Percentiles rank a stretch among this genome's conserved stretches.
These are phyloP conservation scores for Microctenopoma stevenorrisi DNA, from an alignment of 2,797 vertebrate genomes.

Conservation along the genomic window DNA sequence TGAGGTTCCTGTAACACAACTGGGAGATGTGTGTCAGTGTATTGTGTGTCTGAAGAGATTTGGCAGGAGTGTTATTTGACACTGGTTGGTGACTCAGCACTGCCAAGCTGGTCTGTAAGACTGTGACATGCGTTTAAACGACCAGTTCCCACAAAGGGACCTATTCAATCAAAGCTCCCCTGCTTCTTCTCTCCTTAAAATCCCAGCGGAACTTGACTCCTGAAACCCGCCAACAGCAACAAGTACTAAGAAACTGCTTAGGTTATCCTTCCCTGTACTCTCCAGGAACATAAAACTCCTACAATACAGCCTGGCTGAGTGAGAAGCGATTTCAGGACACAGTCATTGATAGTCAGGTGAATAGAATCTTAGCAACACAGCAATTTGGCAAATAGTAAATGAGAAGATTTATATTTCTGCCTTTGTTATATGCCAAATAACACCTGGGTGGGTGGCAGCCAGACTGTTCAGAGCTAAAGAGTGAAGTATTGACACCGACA, in stretches of 20 bases:
- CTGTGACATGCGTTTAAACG: slow-evolving; percentile 80
- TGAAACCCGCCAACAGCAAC: slow-evolving; percentile 58
- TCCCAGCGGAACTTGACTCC: slow-evolving; percentile 78
- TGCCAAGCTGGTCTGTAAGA: slow-evolving; percentile 65
- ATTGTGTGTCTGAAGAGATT: slow-evolving; percentile 38
- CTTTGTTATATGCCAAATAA: slow-evolving; percentile 12
- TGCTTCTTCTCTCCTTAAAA: slow-evolving; percentile 68
- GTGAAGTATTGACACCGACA: neutral
- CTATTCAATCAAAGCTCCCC: slow-evolving; percentile 75
- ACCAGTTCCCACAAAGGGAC: slow-evolving; percentile 76
- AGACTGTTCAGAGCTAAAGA: slow-evolving; percentile 10
- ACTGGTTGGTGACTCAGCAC: slow-evolving; percentile 77
- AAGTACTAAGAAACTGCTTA: slow-evolving; percentile 69
- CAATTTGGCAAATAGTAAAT: slow-evolving; percentile 43
- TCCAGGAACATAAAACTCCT: slow-evolving; percentile 58
- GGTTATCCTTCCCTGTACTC: slow-evolving; percentile 28
- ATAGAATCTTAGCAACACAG: slow-evolving; percentile 53
- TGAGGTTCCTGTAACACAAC: slow-evolving; percentile 11
- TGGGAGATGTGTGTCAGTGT: slow-evolving; percentile 26
- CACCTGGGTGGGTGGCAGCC: slow-evolving; percentile 2
- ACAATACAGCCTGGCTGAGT: slow-evolving; percentile 50
- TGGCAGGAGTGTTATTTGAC: slow-evolving; percentile 52
- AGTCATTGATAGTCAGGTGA: slow-evolving; percentile 30
- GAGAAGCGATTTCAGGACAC: slow-evolving; percentile 22
- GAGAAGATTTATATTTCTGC: slow-evolving; percentile 11